phyloP scores from a whole-genome alignment of 2,888 invertebrate genomes.

The Ophraella communa region DNA sequence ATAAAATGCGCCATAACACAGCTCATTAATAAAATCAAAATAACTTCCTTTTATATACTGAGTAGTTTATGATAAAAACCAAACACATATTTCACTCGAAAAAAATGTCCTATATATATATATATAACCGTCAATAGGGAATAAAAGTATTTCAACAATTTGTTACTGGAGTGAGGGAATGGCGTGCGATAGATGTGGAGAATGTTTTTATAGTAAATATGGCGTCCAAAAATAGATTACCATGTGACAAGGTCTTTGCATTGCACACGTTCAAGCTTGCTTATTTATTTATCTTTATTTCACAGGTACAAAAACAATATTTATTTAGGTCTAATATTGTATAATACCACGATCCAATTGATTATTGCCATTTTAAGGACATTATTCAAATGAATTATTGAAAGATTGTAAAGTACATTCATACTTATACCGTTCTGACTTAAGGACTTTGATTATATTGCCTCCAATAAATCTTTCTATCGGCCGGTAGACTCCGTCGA shows the following conservation, averaged over 20 bases:
- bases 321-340: too few relatives aligned
- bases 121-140: constrained; percentile 26
- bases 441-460: too few relatives aligned
- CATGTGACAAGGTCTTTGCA: constrained; percentile 3
- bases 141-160: constrained; percentile 25
- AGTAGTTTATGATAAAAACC: background rate
- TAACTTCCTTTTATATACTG: background rate
- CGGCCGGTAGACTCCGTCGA: too few relatives aligned
- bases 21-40: background rate
- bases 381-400: too few relatives aligned
- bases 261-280: constrained; percentile 25
- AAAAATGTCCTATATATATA: constrained; percentile 1
- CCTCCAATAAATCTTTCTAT: too few relatives aligned
- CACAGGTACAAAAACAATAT: too few relatives aligned
- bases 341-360: too few relatives aligned
- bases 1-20: background rate
- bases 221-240: constrained; percentile 18
- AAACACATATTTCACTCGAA: background rate
- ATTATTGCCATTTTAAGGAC: too few relatives aligned
- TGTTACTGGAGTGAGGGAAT: constrained; percentile 17
- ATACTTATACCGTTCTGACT: too few relatives aligned
- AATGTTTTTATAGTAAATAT: constrained; percentile 25
- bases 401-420: too few relatives aligned
- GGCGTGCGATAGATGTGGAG: constrained; percentile 10
- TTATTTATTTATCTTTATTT: constrained; percentile 14